Conservation (phyloP, 2,888 invertebrate species). For the Philhelius pedissequus region DNA sequence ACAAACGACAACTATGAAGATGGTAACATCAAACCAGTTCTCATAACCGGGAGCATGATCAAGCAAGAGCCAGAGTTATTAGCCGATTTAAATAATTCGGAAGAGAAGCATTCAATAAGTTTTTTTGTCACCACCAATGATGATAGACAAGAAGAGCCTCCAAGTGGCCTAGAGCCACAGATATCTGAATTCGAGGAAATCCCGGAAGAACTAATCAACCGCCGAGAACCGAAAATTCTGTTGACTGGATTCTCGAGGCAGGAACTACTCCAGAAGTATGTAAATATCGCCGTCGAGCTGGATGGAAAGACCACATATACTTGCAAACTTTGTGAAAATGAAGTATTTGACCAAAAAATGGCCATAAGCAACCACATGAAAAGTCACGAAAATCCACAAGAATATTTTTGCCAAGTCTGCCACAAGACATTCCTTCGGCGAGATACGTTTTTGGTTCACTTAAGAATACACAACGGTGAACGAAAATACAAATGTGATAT, state of each 20-base stretch:
- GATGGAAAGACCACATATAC: slow-evolving; percentile 57
- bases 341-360: slow-evolving; percentile 38
- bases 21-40: background rate
- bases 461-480: slow-evolving; percentile 55
- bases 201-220: slow-evolving; percentile 43
- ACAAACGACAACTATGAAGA: slow-evolving; percentile 37
- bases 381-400: slow-evolving; percentile 58
- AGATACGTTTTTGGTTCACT: slow-evolving; percentile 50
- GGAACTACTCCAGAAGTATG: slow-evolving; percentile 56
- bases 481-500: slow-evolving; percentile 55
- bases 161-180: slow-evolving; percentile 43
- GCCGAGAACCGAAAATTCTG: slow-evolving; percentile 48
- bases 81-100: slow-evolving; percentile 9
- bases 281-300: slow-evolving; percentile 49
- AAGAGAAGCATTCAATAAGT: slow-evolving; percentile 55
- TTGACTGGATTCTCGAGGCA: slow-evolving; percentile 53
- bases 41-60: slow-evolving; percentile 56
- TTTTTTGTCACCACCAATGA: slow-evolving; percentile 20
- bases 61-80: slow-evolving; percentile 60
- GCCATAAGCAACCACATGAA: slow-evolving; percentile 59
- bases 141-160: slow-evolving; percentile 42
- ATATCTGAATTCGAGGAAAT: slow-evolving; percentile 8
- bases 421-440: slow-evolving; percentile 54
- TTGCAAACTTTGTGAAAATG: slow-evolving; percentile 56
- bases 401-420: slow-evolving; percentile 57